These are phyloP conservation scores for Polyommatus icarus DNA, from an alignment of 2,888 invertebrate species.

Conservation along the genomic window DNA sequence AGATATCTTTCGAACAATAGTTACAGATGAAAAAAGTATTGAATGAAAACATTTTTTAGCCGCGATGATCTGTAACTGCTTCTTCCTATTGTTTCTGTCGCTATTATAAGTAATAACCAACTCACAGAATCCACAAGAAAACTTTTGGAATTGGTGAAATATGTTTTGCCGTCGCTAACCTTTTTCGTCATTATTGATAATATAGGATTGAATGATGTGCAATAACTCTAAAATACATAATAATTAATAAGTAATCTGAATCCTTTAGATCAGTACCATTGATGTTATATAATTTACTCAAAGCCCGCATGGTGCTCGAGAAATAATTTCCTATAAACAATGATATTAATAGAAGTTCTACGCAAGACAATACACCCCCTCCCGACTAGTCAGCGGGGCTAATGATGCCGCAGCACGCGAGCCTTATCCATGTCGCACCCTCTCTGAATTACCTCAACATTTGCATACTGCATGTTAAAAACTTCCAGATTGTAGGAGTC, in stretches of 20 bases:
- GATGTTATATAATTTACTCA: background rate
- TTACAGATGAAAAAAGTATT: slow-evolving; percentile 33
- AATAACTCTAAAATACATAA: background rate
- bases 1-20: slow-evolving; percentile 68
- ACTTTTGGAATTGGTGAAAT: background rate
- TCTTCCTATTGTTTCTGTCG: slow-evolving; percentile 10
- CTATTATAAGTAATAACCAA: background rate
- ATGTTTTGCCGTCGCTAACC: background rate
- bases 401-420: slow-evolving; percentile 72
- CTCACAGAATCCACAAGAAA: background rate
- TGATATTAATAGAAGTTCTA: slow-evolving; percentile 55
- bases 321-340: slow-evolving; percentile 67
- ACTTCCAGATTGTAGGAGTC: background rate
- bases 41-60: slow-evolving; percentile 30
- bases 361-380: slow-evolving; percentile 74
- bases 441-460: slow-evolving; percentile 59
- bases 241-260: background rate
- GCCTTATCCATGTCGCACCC: slow-evolving; percentile 50
- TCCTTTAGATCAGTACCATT: background rate
- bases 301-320: slow-evolving; percentile 48
- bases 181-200: no score
- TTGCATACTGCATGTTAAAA: slow-evolving; percentile 51
- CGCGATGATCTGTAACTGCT: slow-evolving; percentile 22
- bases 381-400: slow-evolving; percentile 62
- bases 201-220: background rate